Percentiles rank a stretch among this genome's conserved stretches.
Conservation (phyloP, 2,797 vertebrate genomes). For the Macropus fuliginosus region DNA sequence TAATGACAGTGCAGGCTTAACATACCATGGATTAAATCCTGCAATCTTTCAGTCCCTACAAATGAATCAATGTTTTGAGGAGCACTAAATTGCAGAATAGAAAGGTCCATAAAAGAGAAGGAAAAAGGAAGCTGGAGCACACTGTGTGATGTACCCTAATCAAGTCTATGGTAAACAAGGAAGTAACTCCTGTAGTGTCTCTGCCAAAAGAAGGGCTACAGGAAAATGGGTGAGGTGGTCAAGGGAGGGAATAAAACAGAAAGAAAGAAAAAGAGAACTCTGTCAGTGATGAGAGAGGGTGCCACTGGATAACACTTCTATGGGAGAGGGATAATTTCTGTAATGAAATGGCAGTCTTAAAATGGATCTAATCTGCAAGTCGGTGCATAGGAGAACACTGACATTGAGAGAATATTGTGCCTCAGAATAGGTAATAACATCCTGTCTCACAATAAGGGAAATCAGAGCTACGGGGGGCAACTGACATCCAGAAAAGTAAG, state of each 20-base stretch:
- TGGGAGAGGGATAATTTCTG: not conserved
- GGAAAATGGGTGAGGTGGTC: not conserved
- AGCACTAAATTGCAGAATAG: not conserved
- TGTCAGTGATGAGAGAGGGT: not conserved
- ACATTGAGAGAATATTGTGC: not conserved
- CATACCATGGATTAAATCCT: not conserved
- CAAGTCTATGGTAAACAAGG: not conserved
- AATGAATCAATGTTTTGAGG: not conserved
- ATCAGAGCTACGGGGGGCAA: not conserved
- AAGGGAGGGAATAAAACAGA: not conserved
- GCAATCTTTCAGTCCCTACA: not conserved
- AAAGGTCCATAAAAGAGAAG: not conserved
- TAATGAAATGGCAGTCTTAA: not conserved
- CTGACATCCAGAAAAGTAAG: not conserved
- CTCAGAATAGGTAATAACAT: not conserved
- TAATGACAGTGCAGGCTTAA: not conserved
- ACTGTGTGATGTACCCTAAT: not conserved
- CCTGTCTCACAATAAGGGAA: not conserved
- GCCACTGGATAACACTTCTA: not conserved
- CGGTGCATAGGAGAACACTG: not conserved
- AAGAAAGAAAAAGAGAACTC: not conserved
- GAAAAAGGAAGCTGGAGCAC: not conserved
- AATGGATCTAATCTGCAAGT: not conserved
- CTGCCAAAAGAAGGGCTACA: not conserved
- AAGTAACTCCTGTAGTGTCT: not conserved